Percentiles rank a stretch among this genome's conserved stretches.
phyloP scores from a whole-genome alignment of 2,797 vertebrate genomes.

The Microchirus variegatus region DNA sequence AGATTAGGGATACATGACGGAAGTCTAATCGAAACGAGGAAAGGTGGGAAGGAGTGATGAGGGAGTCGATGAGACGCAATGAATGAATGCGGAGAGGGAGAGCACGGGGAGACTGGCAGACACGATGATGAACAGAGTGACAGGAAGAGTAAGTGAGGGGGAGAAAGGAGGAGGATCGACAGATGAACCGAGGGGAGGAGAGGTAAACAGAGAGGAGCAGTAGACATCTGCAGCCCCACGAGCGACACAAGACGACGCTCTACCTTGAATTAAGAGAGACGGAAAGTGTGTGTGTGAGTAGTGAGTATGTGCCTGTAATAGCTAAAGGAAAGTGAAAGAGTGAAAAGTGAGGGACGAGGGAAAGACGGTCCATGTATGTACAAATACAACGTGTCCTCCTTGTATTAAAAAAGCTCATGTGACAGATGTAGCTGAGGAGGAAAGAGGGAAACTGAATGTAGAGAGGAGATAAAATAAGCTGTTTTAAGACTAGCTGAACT shows the following conservation, averaged over 20 bases:
- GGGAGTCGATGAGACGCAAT: constrained; percentile 31
- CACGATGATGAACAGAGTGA: constrained; percentile 37
- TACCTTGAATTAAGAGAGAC: constrained; percentile 39
- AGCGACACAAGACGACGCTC: constrained; percentile 54
- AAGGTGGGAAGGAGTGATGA: constrained; percentile 34
- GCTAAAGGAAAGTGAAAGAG: constrained; percentile 45
- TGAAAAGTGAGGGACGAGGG: constrained; percentile 13
- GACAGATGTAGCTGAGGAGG: constrained; percentile 12
- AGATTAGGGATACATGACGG: constrained; percentile 66
- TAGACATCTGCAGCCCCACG: constrained; percentile 67
- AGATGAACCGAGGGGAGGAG: constrained; percentile 37
- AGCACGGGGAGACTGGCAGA: constrained; percentile 11
- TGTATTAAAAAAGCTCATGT: constrained; percentile 16
- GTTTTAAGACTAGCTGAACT: no score
- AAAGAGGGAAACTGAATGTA: constrained; percentile 1
- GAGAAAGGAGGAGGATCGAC: constrained; percentile 41
- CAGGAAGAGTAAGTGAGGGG: constrained; percentile 24
- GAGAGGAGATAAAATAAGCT: no score
- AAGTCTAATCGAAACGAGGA: constrained; percentile 60
- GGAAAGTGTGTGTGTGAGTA: not conserved
- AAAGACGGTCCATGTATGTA: constrained; percentile 15
- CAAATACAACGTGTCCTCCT: constrained; percentile 6
- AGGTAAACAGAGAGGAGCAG: constrained; percentile 49
- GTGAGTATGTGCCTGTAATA: constrained; percentile 53
- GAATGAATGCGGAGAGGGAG: constrained; percentile 23